Conservation (phyloP, 1,140 invertebrate species). For the Stegodyphus mimosarum region DNA sequence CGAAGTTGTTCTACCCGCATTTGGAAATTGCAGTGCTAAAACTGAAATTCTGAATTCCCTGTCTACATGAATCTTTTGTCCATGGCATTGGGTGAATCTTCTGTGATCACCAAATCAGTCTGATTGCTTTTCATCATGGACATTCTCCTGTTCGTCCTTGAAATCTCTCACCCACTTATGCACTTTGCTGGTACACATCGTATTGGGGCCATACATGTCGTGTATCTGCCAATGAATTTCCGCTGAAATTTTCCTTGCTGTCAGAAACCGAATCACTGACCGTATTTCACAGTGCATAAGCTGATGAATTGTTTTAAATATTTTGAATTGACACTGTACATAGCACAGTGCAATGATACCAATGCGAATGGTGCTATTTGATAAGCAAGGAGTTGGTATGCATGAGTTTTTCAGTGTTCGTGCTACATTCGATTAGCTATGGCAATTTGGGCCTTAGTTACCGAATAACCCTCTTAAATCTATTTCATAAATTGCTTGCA, state of each 20-base stretch:
- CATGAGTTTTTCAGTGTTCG: background rate
- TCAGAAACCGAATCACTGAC: slow-evolving; percentile 2
- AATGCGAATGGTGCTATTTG: background rate
- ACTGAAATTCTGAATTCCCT: background rate
- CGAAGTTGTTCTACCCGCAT: background rate
- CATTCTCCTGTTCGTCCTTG: background rate
- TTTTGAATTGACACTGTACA: background rate
- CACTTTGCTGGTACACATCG: background rate
- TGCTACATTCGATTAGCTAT: background rate
- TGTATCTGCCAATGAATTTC: slow-evolving; percentile 3
- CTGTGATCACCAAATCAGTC: background rate
- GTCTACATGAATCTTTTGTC: background rate
- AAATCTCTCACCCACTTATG: background rate
- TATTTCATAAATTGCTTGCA: slow-evolving; percentile 15
- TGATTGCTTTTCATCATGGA: background rate
- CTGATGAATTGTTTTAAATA: background rate
- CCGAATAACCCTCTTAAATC: background rate
- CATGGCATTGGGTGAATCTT: background rate
- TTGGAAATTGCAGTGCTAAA: background rate
- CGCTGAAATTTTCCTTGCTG: background rate
- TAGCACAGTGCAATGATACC: background rate
- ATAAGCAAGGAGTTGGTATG: background rate
- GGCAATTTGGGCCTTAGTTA: background rate
- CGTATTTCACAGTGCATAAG: background rate
- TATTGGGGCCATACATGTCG: background rate